Evolutionary conservation across 2,113 vertebrate genomes (phyloP), one percentile per base, ranked within the genome.

Genomic region (Nibea albiflora): DNA sequence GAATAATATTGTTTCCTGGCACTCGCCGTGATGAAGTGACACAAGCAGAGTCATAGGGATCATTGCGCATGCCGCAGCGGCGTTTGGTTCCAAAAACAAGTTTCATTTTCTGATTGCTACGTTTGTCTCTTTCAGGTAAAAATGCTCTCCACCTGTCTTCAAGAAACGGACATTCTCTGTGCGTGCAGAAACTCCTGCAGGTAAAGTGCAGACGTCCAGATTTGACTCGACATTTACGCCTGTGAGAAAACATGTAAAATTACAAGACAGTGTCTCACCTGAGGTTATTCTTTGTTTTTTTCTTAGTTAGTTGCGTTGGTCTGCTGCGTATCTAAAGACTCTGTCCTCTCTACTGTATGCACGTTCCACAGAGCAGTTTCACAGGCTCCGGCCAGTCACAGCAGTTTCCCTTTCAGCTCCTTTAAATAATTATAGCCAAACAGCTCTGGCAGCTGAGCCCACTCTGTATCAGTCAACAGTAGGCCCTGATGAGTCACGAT

Each of bases 171-270:
- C 98, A 99, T 7, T 96, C 96, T 2, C 76, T 97, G 15, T 99
- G 98, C 84, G 93, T 99, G 80, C 98, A 99, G 88, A 98, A 98
- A 81, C 96, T 99, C 53, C 54, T 99, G 31, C 98, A 99, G 98
- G 98, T 99, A 96, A 75, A 76, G 8, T 54, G 1, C 14, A n/a
- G 11, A 53, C 17, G 19, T 39, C 10, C n/a, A 39, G 35, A 39
- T 39, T 39, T 26, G 31, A 26, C 9, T 54, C 31, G 1, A 50
- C 12, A 44, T 56, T 31, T 31, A 53, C 16, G 46, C 22, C 16
- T 54, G 57, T 15, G 9, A 24, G 15, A 69, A 52, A 53, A 58
- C 0, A 1, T 31, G 22, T 16, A 15, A 12, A 24, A 73, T 24
- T 15, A 52, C 14, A 46, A 11, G 17, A 56, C 39, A 11, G 5